Base-by-base conservation (phyloP, 1,140 invertebrate species). In the Euura lappo region DNA sequence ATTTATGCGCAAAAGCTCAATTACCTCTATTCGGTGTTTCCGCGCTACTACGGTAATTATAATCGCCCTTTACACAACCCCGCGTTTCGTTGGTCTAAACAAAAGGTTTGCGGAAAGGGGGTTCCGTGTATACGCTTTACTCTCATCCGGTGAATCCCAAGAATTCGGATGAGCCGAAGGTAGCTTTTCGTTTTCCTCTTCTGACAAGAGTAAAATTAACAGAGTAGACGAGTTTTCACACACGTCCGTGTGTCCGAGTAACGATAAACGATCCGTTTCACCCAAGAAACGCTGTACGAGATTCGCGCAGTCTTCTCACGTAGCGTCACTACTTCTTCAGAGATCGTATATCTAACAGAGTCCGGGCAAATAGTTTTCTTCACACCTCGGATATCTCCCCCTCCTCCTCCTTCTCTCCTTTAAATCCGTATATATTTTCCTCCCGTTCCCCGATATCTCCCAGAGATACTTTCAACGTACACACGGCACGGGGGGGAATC, bases 1-100 rank as follows among this genome's bases (percentile, higher is more conserved):
- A 87, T 88, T 88, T 86, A 87, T 87, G 81, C 83, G 81, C 79
- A 80, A 79, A 80, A 82, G 85, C 86, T 87, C 85, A 81, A 87
- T 88, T 88, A 86, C 84, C 82, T 84, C 80, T 80, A 80, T 79
- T 86, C 82, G 80, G 83, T 81, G 80, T 45, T 42, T 47, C 13
- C 69, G 28, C 71, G 64, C 28, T 28, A 28, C 28, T 28, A 65
- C 46, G 78, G 76, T 83, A 87, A 87, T 86, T 86, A 86, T 80
- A 77, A 74, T 77, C 75, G 71, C 77, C 65, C 28, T 7, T 8
- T 13, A 8, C 44, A n/a, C 65, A 67, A 67, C 44, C 65, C 6
- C n/a, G 65, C 28, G 28, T 28, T 28, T 28, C 28, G 28, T 28
- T 28, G 28, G 28, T 28, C 28, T 28, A 28, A 28, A 28, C 28